Conservation (phyloP, 2,888 invertebrate genomes). For the Oxyteleia sp. region DNA sequence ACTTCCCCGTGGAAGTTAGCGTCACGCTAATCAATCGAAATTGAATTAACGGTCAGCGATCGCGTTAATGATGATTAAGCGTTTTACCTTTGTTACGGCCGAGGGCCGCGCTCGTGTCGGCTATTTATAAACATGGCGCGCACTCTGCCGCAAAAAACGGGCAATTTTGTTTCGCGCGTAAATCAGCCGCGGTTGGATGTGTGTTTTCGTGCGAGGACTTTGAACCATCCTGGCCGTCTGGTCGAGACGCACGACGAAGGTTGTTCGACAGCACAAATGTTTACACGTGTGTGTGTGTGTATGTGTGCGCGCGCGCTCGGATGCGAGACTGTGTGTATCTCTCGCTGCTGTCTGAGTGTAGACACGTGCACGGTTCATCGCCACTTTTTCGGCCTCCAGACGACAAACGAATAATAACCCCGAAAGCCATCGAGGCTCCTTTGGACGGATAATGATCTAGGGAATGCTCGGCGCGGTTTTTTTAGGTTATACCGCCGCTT, state of each 20-base stretch:
- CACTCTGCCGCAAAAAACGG: constrained; percentile 11
- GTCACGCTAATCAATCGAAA: too few species aligned
- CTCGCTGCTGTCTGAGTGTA: constrained; percentile 3
- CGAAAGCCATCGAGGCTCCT: constrained; percentile 30
- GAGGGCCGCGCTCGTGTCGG: too few species aligned
- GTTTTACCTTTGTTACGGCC: too few species aligned
- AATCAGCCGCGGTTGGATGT: constrained; percentile 46
- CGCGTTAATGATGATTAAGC: too few species aligned
- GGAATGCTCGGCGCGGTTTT: not conserved
- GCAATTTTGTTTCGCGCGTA: constrained; percentile 36
- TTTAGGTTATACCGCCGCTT: constrained; percentile 27
- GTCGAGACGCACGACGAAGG: constrained; percentile 78
- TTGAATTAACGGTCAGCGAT: too few species aligned
- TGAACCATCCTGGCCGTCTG: constrained; percentile 78
- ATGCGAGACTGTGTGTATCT: constrained; percentile 74
- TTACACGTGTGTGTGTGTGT: constrained; percentile 73
- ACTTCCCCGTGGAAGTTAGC: too few species aligned
- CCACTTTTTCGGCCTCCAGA: constrained; percentile 73
- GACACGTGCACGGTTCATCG: constrained; percentile 72
- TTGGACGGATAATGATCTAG: constrained; percentile 38
- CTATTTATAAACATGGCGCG: constrained; percentile 24
- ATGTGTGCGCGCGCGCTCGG: not conserved
- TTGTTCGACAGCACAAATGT: constrained; percentile 80
- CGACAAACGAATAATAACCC: constrained; percentile 47
- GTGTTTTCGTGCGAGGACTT: constrained; percentile 80